Evolutionary conservation across 2,113 vertebrate species (phyloP), one percentile per base, ranked within the genome.

Genomic region (Mastomys natalensis): DNA sequence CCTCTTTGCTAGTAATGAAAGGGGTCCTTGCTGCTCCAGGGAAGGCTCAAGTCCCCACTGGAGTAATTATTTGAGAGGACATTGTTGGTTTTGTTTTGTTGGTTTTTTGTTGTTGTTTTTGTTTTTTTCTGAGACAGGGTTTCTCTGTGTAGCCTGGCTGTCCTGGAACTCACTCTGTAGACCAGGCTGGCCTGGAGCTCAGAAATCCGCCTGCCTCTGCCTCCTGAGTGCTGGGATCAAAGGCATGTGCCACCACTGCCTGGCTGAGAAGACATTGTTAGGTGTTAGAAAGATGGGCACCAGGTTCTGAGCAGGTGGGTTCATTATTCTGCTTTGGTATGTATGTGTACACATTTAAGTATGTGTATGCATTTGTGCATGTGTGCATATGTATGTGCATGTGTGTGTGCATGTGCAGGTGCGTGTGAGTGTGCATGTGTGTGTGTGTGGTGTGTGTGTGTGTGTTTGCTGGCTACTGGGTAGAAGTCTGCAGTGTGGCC

Each of bases 31-130:
- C 76, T 55, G 9, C 7, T 40, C 26, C 10, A 81, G 19, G 64
- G 3, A 45, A 48, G 60, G 2, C 2, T 45, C 53, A 40, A 22
- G 62, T 29, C 4, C 0, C 2, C 21, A 19, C 26, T 10, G 11
- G 7, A 17, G 81, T 68, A 7, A 26, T 2, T 22, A 7, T 10
- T 51, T 24, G 37, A 53, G 22, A 11, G 34, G 34, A 60, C n/a
- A 51, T 10, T 55, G 66, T 40, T 73, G n/a, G n/a, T n/a, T n/a
- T n/a, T n/a, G n/a, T n/a, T n/a, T n/a, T n/a, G n/a, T n/a, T n/a
- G n/a, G n/a, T n/a, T n/a, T n/a, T n/a, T n/a, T n/a, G n/a, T n/a
- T n/a, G n/a, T n/a, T n/a, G n/a, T n/a, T n/a, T n/a, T n/a, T n/a
- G n/a, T n/a, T n/a, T n/a, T n/a, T n/a, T n/a, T n/a, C n/a, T n/a